These are phyloP conservation scores for Riparia riparia DNA, from an alignment of 2,113 vertebrate genomes.

Conservation along the genomic window DNA sequence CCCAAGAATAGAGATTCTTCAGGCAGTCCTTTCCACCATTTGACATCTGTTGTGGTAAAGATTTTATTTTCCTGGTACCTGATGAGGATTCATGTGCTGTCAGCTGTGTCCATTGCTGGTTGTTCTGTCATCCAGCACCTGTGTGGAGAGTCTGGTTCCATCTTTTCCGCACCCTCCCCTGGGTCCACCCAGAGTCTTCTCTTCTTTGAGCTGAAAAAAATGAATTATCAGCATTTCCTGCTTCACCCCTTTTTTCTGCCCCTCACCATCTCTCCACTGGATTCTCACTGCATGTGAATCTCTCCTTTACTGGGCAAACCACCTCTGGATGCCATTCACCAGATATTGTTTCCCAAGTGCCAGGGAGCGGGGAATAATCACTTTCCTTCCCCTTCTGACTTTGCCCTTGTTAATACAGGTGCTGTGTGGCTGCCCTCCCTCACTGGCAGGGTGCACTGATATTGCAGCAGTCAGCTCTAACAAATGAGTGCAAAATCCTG, in stretches of 20 bases:
- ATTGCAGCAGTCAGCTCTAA: background rate
- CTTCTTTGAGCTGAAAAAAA: background rate
- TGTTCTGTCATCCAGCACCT: background rate
- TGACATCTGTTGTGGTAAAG: background rate
- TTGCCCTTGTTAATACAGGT: fast-evolving
- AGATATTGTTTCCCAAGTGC: background rate
- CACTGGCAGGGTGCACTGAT: background rate
- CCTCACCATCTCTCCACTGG: background rate
- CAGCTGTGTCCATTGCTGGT: background rate
- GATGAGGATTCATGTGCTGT: background rate
- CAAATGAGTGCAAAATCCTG: background rate
- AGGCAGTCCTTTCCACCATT: background rate
- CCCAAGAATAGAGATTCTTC: background rate
- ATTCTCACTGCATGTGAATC: background rate
- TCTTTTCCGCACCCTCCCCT: background rate
- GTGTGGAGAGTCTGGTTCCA: background rate
- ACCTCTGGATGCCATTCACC: background rate
- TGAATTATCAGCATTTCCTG: background rate
- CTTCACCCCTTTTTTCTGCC: background rate
- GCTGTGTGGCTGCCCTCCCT: fast-evolving
- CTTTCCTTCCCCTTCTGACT: background rate
- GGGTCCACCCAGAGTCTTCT: background rate
- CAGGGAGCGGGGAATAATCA: background rate
- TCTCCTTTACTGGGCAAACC: background rate
- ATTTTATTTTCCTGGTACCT: background rate